phyloP scores from a whole-genome alignment of 2,113 vertebrate genomes.

The Lynx canadensis region DNA sequence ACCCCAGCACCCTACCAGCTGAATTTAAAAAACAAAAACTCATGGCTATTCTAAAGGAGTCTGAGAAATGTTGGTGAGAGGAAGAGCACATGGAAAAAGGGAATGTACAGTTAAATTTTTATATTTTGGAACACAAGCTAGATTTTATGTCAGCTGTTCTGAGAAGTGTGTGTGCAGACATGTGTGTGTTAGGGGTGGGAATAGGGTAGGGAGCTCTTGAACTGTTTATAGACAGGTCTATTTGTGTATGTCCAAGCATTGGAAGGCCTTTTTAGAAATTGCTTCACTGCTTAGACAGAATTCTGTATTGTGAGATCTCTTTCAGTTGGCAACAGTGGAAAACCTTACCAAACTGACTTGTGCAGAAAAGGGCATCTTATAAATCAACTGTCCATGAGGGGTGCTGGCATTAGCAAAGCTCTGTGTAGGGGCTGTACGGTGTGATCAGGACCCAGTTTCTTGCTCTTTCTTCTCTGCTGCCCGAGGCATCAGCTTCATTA shows the following conservation, averaged over 20 bases:
- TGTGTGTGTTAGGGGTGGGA: neutral
- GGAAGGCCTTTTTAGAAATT: neutral
- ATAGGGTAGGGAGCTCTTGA: neutral
- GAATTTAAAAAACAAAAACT: neutral
- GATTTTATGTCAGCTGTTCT: neutral
- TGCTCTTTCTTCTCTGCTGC: neutral
- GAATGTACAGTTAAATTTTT: neutral
- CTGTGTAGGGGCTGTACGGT: accelerated
- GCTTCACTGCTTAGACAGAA: neutral
- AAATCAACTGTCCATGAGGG: neutral
- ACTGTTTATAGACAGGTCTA: neutral
- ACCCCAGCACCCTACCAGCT: neutral
- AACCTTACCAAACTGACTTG: neutral
- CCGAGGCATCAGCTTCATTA: neutral
- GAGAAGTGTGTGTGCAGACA: neutral
- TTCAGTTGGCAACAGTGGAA: neutral
- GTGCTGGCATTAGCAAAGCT: neutral
- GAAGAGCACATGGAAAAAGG: neutral
- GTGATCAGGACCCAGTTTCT: neutral
- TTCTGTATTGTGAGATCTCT: neutral
- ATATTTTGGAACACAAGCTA: neutral
- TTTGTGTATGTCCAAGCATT: neutral
- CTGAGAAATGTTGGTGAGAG: neutral
- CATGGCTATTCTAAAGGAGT: neutral
- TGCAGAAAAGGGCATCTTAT: neutral